Evolutionary conservation across 2,888 invertebrate species (phyloP).

Genomic region (Oscheius sp.): DNA sequence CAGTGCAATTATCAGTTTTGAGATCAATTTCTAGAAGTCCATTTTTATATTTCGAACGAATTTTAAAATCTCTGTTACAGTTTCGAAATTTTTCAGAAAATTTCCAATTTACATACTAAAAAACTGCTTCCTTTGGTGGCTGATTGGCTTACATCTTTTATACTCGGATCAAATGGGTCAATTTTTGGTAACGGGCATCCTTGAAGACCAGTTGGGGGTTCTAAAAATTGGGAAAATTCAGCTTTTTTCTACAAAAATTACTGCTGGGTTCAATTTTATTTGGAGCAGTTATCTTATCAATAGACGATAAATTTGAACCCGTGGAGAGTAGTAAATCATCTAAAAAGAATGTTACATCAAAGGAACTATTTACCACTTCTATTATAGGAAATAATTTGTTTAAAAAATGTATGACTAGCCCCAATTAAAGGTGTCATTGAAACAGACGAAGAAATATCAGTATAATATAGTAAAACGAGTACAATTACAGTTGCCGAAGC

Average conservation of each 20-base stretch:
- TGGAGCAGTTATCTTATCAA: too few species aligned
- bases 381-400: too few species aligned
- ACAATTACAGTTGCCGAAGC: too few species aligned
- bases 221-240: too few species aligned
- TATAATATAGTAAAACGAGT: neutral
- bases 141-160: neutral
- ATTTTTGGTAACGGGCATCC: neutral
- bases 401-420: neutral
- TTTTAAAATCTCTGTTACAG: neutral
- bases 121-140: neutral
- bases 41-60: neutral
- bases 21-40: neutral
- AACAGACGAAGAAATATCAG: neutral
- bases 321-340: too few species aligned
- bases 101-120: constrained; percentile 2
- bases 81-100: neutral
- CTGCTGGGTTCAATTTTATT: too few species aligned
- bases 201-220: too few species aligned
- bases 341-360: too few species aligned
- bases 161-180: constrained; percentile 4
- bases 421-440: neutral
- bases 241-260: too few species aligned
- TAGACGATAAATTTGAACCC: too few species aligned
- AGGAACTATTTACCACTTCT: too few species aligned
- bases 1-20: neutral